Base-by-base conservation (phyloP, 2,888 invertebrate genomes). In the Erebia palarica region DNA sequence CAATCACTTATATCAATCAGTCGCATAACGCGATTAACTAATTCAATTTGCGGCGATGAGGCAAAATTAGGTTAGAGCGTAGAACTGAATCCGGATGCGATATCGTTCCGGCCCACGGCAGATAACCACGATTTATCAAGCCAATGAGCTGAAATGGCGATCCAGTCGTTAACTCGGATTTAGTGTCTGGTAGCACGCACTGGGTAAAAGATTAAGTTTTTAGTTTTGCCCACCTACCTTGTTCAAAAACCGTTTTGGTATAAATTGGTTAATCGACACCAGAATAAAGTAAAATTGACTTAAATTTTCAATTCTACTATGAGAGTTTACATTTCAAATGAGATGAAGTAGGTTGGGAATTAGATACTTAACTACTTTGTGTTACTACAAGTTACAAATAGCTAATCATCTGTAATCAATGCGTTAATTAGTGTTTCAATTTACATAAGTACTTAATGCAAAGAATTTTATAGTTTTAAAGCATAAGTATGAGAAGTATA, bases 111-210 rank as follows among this genome's bases (percentile, higher is more conserved):
- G 71, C 61, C 61, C 66, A 67, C 67, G 63, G 68, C 21, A 49
- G 64, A 61, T 69, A 58, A 57, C 21, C 57, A 27, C 69, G 57
- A 69, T 63, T 66, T 72, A 70, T 70, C 63, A 68, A 70, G 58
- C 53, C 70, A 72, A 57, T 74, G 74, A 72, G 53, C 70, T 70
- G 72, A 49, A 72, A 63, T 72, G 55, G 68, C 63, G 61, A 47
- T 14, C 63, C 66, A 66, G 58, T 64, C 70, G 68, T 70, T 68
- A 72, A 60, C 49, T 68, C 67, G 65, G 68, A 42, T 68, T 72
- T 68, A 74, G 53, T 72, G 65, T 5, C 58, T 27, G 16, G 47
- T 53, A 16, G 21, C 74, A 74, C 72, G 70, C 68, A 64, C 69
- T 14, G 47, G 47, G n/a, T 36, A 11, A 61, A 11, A 49, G 27